Evolutionary conservation across 2,113 vertebrate genomes (phyloP).

Genomic region (Spermophilus dauricus): DNA sequence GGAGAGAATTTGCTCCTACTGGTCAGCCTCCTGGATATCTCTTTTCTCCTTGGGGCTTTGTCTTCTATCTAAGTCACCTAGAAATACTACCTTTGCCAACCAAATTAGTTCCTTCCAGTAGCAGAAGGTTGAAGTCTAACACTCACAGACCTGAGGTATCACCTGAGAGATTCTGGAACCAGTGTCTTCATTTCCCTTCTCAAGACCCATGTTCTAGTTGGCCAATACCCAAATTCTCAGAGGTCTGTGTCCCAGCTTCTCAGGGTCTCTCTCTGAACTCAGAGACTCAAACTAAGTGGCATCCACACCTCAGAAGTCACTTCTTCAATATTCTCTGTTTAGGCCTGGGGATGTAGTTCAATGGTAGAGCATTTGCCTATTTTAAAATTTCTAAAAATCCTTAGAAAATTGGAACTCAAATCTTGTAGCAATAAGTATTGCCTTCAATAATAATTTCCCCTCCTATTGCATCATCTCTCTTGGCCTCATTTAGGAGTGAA

Average conservation of each 20-base stretch:
- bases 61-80: not conserved
- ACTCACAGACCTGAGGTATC: not conserved
- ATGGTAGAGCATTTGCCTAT: not conserved
- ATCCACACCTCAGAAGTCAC: not conserved
- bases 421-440: not conserved
- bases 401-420: conserved; percentile 32
- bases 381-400: conserved; percentile 9
- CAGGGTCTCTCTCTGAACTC: not conserved
- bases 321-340: not conserved
- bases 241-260: not conserved
- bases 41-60: not conserved
- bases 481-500: not conserved
- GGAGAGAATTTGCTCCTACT: not conserved
- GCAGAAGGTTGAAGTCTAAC: not conserved
- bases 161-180: not conserved
- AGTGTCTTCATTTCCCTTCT: not conserved
- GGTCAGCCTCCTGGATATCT: not conserved
- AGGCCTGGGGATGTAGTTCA: too few relatives aligned
- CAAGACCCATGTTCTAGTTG: not conserved
- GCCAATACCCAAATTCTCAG: not conserved
- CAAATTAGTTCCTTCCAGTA: not conserved
- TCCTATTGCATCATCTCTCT: not conserved
- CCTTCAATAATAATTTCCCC: not conserved
- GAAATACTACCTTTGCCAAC: not conserved
- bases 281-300: not conserved